Evolutionary conservation across 2,888 invertebrate species (phyloP).

Genomic region (Anorthoa munda): DNA sequence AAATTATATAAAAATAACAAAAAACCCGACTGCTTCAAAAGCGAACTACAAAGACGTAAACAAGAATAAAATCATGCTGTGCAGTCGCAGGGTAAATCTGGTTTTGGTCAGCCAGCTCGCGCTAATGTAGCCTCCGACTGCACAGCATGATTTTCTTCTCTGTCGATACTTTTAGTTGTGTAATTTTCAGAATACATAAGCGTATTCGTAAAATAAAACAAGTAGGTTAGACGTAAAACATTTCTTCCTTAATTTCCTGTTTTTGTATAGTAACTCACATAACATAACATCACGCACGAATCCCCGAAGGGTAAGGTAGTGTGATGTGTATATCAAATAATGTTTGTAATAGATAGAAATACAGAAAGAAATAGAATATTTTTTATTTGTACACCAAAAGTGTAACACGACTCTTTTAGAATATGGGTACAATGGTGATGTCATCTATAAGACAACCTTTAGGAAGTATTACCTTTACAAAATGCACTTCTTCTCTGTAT

Average conservation of each 20-base stretch:
- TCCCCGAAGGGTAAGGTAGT: background rate
- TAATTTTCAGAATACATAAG: background rate
- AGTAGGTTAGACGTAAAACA: background rate
- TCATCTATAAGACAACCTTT: background rate
- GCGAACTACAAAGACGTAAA: no score
- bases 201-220: background rate
- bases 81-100: no score
- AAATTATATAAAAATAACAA: no score
- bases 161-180: background rate
- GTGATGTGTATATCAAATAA: background rate
- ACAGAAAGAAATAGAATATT: background rate
- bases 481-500: no score
- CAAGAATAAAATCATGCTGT: no score
- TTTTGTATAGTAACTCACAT: background rate
- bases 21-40: no score
- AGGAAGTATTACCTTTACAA: background rate
- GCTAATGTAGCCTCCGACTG: no score
- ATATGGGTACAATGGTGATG: background rate
- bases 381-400: background rate
- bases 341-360: background rate
- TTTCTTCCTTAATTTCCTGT: no score
- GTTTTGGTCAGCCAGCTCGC: no score
- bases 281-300: background rate
- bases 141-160: no score
- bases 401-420: background rate